Conservation (phyloP, 92 coral and sea anemone species). For the Heteractis magnifica region DNA sequence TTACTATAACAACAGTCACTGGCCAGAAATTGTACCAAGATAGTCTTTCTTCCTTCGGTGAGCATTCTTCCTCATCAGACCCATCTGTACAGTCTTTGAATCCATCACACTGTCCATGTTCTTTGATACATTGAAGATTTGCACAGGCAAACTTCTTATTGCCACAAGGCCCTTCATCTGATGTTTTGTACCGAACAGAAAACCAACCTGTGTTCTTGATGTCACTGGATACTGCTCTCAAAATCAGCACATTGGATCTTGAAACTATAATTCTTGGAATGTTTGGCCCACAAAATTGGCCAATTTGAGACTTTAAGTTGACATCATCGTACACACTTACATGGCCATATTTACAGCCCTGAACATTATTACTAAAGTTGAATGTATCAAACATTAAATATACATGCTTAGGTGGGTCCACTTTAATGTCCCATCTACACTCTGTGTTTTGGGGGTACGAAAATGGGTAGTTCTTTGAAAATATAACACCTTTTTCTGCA, state of each 20-base stretch:
- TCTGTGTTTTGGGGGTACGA: slow-evolving; percentile 63
- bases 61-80: slow-evolving; percentile 79
- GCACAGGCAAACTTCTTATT: slow-evolving; percentile 61
- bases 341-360: slow-evolving; percentile 57
- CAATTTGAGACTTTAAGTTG: slow-evolving; percentile 47
- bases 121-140: slow-evolving; percentile 66
- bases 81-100: slow-evolving; percentile 71
- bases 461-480: slow-evolving; percentile 82
- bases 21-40: slow-evolving; percentile 94
- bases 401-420: slow-evolving; percentile 56
- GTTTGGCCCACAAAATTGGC: slow-evolving; percentile 66
- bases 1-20: slow-evolving; percentile 69
- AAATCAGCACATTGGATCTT: slow-evolving; percentile 59
- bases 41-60: slow-evolving; percentile 48
- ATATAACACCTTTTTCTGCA: slow-evolving; percentile 60
- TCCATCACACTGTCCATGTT: slow-evolving; percentile 57
- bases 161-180: slow-evolving; percentile 68
- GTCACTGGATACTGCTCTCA: slow-evolving; percentile 60
- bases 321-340: slow-evolving; percentile 80
- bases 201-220: slow-evolving; percentile 70
- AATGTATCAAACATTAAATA: slow-evolving; percentile 75
- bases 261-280: slow-evolving; percentile 61
- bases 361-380: slow-evolving; percentile 59
- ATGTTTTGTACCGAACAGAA: slow-evolving; percentile 55
- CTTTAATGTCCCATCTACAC: slow-evolving; percentile 90